phyloP scores from a whole-genome alignment of 2,113 vertebrate genomes.

The Melanostigma gelatinosum region DNA sequence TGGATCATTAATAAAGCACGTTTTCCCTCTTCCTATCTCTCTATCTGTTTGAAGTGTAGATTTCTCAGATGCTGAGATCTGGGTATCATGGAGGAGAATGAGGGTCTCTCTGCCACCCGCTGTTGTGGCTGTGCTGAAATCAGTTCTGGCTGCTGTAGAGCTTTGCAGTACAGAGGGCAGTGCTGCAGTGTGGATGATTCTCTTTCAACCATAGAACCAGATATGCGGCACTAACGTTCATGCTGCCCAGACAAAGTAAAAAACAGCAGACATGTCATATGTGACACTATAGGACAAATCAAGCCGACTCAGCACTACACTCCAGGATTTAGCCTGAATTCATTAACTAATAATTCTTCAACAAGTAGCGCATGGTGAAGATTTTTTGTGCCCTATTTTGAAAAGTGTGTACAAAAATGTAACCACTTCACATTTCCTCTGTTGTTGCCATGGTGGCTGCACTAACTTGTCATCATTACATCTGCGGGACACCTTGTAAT shows the following conservation, averaged over 20 bases:
- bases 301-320: slow-evolving; percentile 50
- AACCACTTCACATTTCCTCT: slow-evolving; percentile 30
- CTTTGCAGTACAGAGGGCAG: slow-evolving; percentile 62
- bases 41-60: slow-evolving; percentile 30
- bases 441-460: slow-evolving; percentile 43
- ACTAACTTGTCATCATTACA: slow-evolving; percentile 48
- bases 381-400: slow-evolving; percentile 60
- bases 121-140: slow-evolving; percentile 60
- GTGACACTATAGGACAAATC: slow-evolving; percentile 27
- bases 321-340: slow-evolving; percentile 48
- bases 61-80: slow-evolving; percentile 33
- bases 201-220: slow-evolving; percentile 38
- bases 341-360: slow-evolving; percentile 45
- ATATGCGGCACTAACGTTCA: slow-evolving; percentile 36
- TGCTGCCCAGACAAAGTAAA: slow-evolving; percentile 1
- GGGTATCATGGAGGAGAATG: slow-evolving; percentile 27
- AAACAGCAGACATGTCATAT: neutral
- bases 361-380: slow-evolving; percentile 41
- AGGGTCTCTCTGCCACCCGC: slow-evolving; percentile 34
- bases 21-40: slow-evolving; percentile 8
- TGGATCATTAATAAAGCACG: slow-evolving; percentile 51
- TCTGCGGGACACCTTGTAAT: slow-evolving; percentile 43
- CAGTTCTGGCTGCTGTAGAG: slow-evolving; percentile 60
- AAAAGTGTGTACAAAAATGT: slow-evolving; percentile 45
- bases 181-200: slow-evolving; percentile 54